phyloP scores from a whole-genome alignment of 1,140 invertebrate species.

The Colletes latitarsis region DNA sequence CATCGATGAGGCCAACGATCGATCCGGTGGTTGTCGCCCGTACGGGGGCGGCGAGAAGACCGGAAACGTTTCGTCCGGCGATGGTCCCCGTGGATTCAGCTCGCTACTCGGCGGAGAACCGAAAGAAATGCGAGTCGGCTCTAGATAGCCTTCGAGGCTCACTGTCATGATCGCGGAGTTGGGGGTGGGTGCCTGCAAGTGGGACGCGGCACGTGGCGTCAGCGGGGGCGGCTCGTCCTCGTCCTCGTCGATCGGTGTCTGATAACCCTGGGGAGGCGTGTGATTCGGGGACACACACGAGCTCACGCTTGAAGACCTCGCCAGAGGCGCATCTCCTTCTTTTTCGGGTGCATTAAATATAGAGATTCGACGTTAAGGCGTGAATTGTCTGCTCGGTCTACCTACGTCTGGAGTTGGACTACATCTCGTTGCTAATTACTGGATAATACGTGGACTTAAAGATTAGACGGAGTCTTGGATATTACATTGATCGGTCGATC shows the following conservation, averaged over 20 bases:
- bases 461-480: not conserved
- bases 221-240: slow-evolving; percentile 79
- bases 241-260: slow-evolving; percentile 83
- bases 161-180: slow-evolving; percentile 92
- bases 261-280: slow-evolving; percentile 84
- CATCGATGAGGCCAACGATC: slow-evolving; percentile 48
- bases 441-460: not conserved
- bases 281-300: slow-evolving; percentile 83
- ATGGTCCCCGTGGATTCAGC: slow-evolving; percentile 84
- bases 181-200: slow-evolving; percentile 87
- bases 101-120: slow-evolving; percentile 89
- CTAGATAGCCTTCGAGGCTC: slow-evolving; percentile 92
- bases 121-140: slow-evolving; percentile 89
- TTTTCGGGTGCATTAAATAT: slow-evolving; percentile 58
- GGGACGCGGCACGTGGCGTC: slow-evolving; percentile 81
- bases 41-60: slow-evolving; percentile 91
- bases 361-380: slow-evolving; percentile 39
- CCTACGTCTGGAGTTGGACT: not conserved
- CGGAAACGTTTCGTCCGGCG: slow-evolving; percentile 90
- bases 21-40: slow-evolving; percentile 59
- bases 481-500: not conserved
- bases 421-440: not conserved
- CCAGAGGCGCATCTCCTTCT: slow-evolving; percentile 81
- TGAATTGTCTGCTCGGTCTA: not conserved
- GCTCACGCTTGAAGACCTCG: slow-evolving; percentile 83